These are phyloP conservation scores for Pollimyrus isidori DNA, from an alignment of 2,113 vertebrate genomes.

Conservation along the genomic window DNA sequence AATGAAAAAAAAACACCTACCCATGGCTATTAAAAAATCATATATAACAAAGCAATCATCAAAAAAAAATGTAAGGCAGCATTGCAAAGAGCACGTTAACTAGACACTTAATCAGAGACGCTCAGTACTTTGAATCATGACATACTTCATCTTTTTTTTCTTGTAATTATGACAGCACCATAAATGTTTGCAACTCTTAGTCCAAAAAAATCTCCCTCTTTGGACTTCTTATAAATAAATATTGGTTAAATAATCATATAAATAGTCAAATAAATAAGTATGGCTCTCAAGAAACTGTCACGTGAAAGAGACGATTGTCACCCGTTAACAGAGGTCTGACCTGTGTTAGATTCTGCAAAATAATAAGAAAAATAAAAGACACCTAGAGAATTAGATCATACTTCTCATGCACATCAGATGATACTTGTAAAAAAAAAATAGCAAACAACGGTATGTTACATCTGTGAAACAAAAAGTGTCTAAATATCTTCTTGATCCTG, in stretches of 20 bases:
- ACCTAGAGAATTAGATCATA: background rate
- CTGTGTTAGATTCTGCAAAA: background rate
- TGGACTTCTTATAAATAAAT: background rate
- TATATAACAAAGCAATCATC: background rate
- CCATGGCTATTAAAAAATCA: background rate
- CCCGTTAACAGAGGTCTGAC: background rate
- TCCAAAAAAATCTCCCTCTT: background rate
- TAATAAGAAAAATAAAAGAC: background rate
- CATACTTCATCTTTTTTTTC: background rate
- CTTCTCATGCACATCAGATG: background rate
- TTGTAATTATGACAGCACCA: background rate
- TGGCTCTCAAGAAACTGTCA: background rate
- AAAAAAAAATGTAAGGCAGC: constrained; percentile 5
- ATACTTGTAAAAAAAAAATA: background rate
- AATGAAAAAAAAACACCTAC: background rate
- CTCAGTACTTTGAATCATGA: background rate
- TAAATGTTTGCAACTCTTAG: background rate
- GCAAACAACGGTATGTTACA: background rate
- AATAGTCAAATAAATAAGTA: background rate
- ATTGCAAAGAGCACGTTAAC: background rate
- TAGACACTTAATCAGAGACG: background rate
- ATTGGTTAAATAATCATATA: background rate
- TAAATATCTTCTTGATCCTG: background rate
- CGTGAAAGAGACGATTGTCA: background rate
- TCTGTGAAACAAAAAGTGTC: background rate